Percentiles rank a stretch among this genome's conserved stretches.
Conservation (phyloP, 2,113 vertebrate species). For the Acrocephalus kingi region DNA sequence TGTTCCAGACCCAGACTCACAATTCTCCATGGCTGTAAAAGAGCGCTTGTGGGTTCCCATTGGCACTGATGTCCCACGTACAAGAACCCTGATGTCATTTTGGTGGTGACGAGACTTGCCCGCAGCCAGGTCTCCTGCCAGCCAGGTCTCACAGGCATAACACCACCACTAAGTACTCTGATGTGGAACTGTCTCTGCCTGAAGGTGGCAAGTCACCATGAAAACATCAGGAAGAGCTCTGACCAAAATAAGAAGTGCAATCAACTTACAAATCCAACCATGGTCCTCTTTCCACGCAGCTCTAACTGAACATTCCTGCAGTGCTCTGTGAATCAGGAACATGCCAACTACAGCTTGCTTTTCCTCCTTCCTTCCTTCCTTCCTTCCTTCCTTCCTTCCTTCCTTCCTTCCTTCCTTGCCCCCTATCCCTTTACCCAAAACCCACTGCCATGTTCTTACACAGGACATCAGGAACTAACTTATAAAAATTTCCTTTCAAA, state of each 20-base stretch:
- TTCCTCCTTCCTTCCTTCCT: no score
- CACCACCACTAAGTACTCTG: not conserved
- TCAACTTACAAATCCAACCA: not conserved
- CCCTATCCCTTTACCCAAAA: not conserved
- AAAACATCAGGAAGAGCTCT: not conserved
- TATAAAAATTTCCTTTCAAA: not conserved
- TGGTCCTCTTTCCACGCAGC: not conserved
- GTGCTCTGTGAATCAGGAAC: not conserved
- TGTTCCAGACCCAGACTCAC: not conserved
- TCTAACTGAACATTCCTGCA: not conserved
- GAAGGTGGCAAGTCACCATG: not conserved
- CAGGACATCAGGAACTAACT: not conserved
- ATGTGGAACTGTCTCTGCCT: not conserved
- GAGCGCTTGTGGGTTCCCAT: not conserved
- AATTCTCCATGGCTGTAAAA: not conserved
- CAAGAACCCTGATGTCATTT: not conserved
- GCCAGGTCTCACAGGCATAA: not conserved
- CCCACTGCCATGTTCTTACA: not conserved
- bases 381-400: no score
- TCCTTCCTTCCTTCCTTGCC: not conserved
- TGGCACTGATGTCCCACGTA: not conserved
- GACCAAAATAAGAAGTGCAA: not conserved
- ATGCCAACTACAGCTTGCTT: not conserved
- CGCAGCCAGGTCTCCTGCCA: not conserved
- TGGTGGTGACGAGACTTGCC: not conserved